phyloP scores from a whole-genome alignment of 2,113 vertebrate species.

The Nicator chloris region DNA sequence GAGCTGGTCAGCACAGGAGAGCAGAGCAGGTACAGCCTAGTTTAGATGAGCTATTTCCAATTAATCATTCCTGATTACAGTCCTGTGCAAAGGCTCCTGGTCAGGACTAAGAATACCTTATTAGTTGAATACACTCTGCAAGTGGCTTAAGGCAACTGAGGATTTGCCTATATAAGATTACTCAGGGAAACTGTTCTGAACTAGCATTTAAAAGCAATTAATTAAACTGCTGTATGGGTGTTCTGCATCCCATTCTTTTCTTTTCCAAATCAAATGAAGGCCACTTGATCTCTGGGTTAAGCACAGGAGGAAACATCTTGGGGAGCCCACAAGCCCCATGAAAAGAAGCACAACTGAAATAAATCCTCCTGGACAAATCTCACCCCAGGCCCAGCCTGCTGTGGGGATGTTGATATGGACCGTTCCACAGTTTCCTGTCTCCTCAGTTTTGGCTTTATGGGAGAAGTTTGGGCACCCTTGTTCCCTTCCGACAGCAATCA shows the following conservation, averaged over 20 bases:
- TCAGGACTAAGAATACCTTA: neutral
- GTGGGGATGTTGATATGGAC: neutral
- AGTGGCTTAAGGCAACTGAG: slow-evolving; percentile 10
- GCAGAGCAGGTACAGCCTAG: neutral
- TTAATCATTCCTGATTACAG: neutral
- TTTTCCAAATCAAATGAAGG: neutral
- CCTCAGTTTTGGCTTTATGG: neutral
- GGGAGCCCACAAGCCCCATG: neutral
- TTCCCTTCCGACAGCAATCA: neutral
- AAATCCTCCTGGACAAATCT: neutral
- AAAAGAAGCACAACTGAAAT: neutral
- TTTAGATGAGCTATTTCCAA: neutral
- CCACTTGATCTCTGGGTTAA: neutral
- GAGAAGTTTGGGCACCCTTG: neutral
- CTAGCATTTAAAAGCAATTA: slow-evolving; percentile 27
- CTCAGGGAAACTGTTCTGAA: slow-evolving; percentile 4
- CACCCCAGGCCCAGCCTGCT: neutral
- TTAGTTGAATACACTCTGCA: neutral
- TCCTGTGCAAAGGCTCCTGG: neutral
- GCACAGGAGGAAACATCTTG: neutral
- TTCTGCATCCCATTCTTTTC: neutral
- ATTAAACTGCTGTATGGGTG: neutral
- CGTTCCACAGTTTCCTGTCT: neutral
- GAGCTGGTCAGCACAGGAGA: neutral
- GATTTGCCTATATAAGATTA: neutral